Base-by-base conservation (phyloP, 2,888 invertebrate genomes). In the Phragmatobia fuliginosa region DNA sequence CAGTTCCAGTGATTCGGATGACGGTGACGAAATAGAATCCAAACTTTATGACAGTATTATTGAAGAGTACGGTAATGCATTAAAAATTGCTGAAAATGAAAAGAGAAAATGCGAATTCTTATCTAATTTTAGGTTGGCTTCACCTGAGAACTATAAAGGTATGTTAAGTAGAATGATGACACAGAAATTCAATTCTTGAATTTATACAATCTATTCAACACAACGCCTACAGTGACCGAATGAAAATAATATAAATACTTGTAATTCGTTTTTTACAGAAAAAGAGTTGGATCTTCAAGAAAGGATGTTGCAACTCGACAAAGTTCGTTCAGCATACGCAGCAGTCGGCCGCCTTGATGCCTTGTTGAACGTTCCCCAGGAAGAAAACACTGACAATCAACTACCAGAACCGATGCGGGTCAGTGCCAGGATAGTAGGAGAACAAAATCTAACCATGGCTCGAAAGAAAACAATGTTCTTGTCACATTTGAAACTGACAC, bases 271-370 rank as follows among this genome's bases (percentile, higher is more conserved):
- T 58, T 38, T 85, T 71, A 10, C 88, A 94, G 94, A 91, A 72
- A 93, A 96, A 83, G 96, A 97, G 85, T 87, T 97, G 66, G 94
- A 95, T 60, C 96, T 96, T 73, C 93, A 96, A 85, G 97, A 97
- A 80, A 96, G 96, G 70, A 93, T 96, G 61, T 85, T 95, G 52
- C 91, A 87, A 76, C 84, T 91, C 60, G 96, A 96, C 76, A 92
- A 95, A 0, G 94, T 96, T 70, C 95, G 95, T 5, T 92, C 94
- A n/a, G 96, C 95, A 0, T 92, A 92, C 77, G 90, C 94, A 52
- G 85, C 93, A 25, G 91, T 89, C 3, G 92, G 93, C 0, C 83
- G 91, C 11, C 78, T 93, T 25, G 92, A 92, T 72, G 77, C 85
- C 14, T 78, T 91, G 7, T 65, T 80, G 67, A 87, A 81, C 86